Base-by-base conservation (phyloP, 2,888 invertebrate species). In the Atrina japonica region DNA sequence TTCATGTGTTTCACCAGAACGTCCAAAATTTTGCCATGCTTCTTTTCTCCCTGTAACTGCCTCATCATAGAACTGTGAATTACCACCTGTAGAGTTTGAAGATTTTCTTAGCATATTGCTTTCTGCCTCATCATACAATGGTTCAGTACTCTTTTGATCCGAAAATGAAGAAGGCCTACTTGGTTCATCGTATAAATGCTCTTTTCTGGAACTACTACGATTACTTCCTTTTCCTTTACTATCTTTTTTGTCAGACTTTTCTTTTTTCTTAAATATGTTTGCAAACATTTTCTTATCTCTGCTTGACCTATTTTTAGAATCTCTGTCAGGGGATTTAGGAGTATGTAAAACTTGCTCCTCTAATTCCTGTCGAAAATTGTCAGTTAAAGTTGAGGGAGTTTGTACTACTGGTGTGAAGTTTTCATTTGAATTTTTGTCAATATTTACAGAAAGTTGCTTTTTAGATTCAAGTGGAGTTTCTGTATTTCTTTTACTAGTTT, bases 111-210 rank as follows among this genome's bases (percentile, higher is more conserved):
- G 18, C n/a, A 21, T n/a, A 59, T 45, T 45, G 18, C 9, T 35
- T 29, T 18, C 61, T 27, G 61, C 61, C 21, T 61, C 61, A 61
- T 61, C 61, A 61, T 61, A 61, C n/a, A 61, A 23, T 14, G 61
- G 49, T n/a, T 61, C 61, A 6, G 30, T 6, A 40, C 30, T 30
- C 21, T 30, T 61, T 2, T 49, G 0, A n/a, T 29, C 47, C 14
- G 29, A 25, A 16, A n/a, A n/a, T n/a, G n/a, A n/a, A n/a, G 35
- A 5, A 35, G 21, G 30, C n/a, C 41, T 23, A 21, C 11, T 23
- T 3, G 18, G 63, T 41, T 64, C 63, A 64, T 64, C 63, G 25
- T 64, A 64, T 2, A 64, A 27, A 52, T 64, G 43, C n/a, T 59
- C 49, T 23, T 18, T 49, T 49, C 18, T 23, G n/a, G 11, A 11